Evolutionary conservation across 2,113 vertebrate species (phyloP).

Genomic region (Forbesichthys agassizii): DNA sequence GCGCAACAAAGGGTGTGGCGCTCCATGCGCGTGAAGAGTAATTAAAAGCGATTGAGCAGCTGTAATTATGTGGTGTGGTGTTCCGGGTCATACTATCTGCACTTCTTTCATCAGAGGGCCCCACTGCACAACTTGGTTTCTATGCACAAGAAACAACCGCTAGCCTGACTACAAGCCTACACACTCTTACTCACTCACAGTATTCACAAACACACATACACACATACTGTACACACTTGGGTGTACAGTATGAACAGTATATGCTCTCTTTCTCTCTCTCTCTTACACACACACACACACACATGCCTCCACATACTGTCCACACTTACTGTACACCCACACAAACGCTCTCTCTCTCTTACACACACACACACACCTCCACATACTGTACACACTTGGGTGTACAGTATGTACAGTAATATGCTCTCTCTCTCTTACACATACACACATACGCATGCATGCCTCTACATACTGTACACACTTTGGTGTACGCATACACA

Average conservation of each 20-base stretch:
- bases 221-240: constrained; percentile 1
- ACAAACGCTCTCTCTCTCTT: neutral
- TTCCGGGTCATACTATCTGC: constrained; percentile 66
- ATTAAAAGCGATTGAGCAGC: constrained; percentile 75
- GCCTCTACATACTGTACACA: no score
- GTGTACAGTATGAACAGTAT: neutral
- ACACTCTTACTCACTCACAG: neutral
- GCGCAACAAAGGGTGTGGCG: constrained; percentile 71
- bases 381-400: no score
- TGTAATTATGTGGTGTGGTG: constrained; percentile 74
- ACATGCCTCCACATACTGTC: neutral
- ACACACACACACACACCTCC: constrained; percentile 10
- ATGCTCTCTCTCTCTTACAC: neutral
- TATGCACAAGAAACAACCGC: constrained; percentile 65
- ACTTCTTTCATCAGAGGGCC: constrained; percentile 71
- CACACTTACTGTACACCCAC: neutral
- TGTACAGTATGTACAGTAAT: neutral
- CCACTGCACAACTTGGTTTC: constrained; percentile 46
- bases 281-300: constrained; percentile 9
- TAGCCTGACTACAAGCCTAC: constrained; percentile 55
- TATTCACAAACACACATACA: constrained; percentile 40
- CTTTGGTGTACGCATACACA: neutral
- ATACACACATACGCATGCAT: constrained; percentile 5
- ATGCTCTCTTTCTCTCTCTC: neutral
- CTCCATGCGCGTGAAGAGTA: constrained; percentile 69